Evolutionary conservation across 2,797 vertebrate genomes (phyloP), one percentile per base, ranked within the genome.

Genomic region (Lindbergichthys nudifrons): DNA sequence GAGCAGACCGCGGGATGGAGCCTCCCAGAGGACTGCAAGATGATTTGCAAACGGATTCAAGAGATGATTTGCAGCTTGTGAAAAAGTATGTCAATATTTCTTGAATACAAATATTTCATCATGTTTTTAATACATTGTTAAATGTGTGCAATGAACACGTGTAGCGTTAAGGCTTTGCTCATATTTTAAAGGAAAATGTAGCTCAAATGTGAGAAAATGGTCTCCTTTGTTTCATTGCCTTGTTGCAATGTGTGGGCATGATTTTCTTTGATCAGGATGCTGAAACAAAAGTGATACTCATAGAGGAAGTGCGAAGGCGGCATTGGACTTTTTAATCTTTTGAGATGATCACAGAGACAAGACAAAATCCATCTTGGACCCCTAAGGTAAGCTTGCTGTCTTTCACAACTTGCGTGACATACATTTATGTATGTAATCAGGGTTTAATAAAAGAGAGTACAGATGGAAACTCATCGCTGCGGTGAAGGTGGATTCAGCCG

Each of bases 1-100:
- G 54, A 87, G 86, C 73, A 63, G 73, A 62, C 85, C 43, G 48
- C 59, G 42, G 73, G 58, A 67, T 30, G 83, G 68, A 36, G 52
- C 65, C 82, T 84, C 80, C 79, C 69, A 21, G 57, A 77, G 81
- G 76, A 80, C 60, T 66, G 60, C 53, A n/a, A 53, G 66, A 59
- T 82, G 86, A 83, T 85, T 80, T 86, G 51, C 57, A 71, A 63
- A 53, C 36, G 80, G 77, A 83, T 83, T 87, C 66, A 62, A 36
- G 10, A 74, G 70, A 84, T 77, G 79, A 73, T 84, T 87, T 52
- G 47, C 57, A 50, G 54, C 52, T 65, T 64, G 59, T 79, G 56
- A 75, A 65, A 79, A 81, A 57, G 21, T 61, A 69, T 36, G 64
- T 30, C 54, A 77, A 65, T 36, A 51, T 60, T 81, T 62, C 32